A percentile compares a stretch with the other conserved stretches of the same genome.
phyloP scores from a whole-genome alignment of 1,140 invertebrate species.

The Hetaerina americana region DNA sequence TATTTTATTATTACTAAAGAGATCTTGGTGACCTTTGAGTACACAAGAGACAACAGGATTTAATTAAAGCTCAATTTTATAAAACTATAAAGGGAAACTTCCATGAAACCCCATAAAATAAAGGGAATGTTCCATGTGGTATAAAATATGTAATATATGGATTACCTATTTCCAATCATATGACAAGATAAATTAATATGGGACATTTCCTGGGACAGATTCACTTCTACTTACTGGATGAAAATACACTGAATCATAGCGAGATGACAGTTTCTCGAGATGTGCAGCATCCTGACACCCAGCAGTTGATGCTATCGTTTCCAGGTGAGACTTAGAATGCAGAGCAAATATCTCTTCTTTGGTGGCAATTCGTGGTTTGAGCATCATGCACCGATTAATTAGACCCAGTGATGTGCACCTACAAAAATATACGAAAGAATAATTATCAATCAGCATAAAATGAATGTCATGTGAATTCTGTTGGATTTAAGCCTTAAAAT shows the following conservation, averaged over 20 bases:
- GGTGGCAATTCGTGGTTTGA: conserved; percentile 45
- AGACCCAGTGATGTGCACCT: conserved; percentile 61
- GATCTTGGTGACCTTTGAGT: no score
- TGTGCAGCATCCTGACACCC: conserved; percentile 37
- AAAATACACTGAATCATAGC: conserved; percentile 76
- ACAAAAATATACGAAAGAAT: conserved; percentile 11
- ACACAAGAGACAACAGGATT: no score
- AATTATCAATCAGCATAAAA: not conserved
- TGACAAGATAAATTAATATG: no score
- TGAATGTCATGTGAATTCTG: not conserved
- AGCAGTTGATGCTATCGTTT: conserved; percentile 50
- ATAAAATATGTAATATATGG: no score
- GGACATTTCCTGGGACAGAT: not conserved
- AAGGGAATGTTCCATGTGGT: no score
- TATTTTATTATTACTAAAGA: no score
- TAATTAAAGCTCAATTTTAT: not conserved
- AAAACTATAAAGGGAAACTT: not conserved
- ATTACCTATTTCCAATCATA: no score
- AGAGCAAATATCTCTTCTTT: conserved; percentile 54
- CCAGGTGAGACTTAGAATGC: conserved; percentile 48
- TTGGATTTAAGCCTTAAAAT: no score
- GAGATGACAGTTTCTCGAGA: conserved; percentile 57
- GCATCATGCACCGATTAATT: conserved; percentile 47
- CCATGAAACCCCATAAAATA: no score
- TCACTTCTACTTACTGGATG: conserved; percentile 50